Base-by-base conservation (phyloP, 2,888 invertebrate genomes). In the Mycogona germanica region DNA sequence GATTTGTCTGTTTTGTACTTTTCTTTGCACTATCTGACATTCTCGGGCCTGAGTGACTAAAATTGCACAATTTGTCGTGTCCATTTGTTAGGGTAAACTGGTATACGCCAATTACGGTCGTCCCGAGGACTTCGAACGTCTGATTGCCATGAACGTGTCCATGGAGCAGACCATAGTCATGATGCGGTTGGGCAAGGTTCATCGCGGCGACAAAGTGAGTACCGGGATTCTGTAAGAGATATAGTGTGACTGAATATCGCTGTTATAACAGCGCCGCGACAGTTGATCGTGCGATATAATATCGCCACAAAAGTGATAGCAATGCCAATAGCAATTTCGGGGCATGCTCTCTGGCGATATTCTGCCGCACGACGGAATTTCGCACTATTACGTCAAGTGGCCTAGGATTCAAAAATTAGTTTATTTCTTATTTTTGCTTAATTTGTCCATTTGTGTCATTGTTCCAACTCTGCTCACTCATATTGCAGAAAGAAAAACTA, bases 31-130 rank as follows among this genome's bases (percentile, higher is more conserved):
- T 1, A 38, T 26, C n/a, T n/a, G n/a, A n/a, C n/a, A n/a, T n/a
- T n/a, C n/a, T n/a, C n/a, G n/a, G n/a, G n/a, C n/a, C n/a, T n/a
- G n/a, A n/a, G n/a, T n/a, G n/a, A n/a, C n/a, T 7, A 41, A 41
- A 41, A 7, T 41, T 7, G 7, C 7, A 45, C 21, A 30, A 30
- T 47, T 5, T 30, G 6, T 12, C 7, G 21, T 45, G 12, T 7
- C 14, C 21, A 14, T 37, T 7, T 17, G 40, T 56, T 42, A 57
- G 57, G 57, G 57, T 7, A 52, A 55, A 42, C 32, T 57, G 17
- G 55, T 57, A 17, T 57, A 55, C 49, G 53, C 55, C 21, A 51
- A 57, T 37, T 57, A 57, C 35, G 57, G 57, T 7, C 47, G 53
- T 14, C 55, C 44, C 40, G 41, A 57, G 21, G 57, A 57, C 52